phyloP scores from a whole-genome alignment of 2,797 vertebrate genomes.

The Danionella dracula region DNA sequence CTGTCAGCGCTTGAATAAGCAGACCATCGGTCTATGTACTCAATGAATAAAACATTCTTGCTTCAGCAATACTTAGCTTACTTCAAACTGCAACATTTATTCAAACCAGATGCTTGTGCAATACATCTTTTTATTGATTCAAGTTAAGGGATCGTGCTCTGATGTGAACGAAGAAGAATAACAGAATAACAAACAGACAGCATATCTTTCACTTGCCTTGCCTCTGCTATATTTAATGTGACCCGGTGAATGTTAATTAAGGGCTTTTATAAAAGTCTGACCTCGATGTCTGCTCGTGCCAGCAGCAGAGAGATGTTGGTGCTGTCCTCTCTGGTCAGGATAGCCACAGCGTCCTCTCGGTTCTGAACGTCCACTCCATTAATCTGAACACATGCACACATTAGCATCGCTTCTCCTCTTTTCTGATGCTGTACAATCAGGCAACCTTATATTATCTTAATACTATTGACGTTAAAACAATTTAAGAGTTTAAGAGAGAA shows the following conservation, averaged over 20 bases:
- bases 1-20: not conserved
- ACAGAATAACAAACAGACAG: no score
- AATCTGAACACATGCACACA: conserved; percentile 61
- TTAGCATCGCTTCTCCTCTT: not conserved
- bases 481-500: no score
- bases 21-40: not conserved
- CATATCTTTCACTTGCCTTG: no score
- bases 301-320: conserved; percentile 79
- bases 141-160: no score
- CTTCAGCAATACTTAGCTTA: not conserved
- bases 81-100: not conserved
- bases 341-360: conserved; percentile 75
- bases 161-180: no score
- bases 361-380: conserved; percentile 81
- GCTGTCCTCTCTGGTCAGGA: conserved; percentile 75
- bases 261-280: no score
- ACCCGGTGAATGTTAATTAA: no score
- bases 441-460: not conserved
- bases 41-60: not conserved
- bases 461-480: no score
- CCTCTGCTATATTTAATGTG: no score
- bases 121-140: no score
- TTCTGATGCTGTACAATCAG: not conserved
- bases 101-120: no score
- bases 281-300: conserved; percentile 76